A percentile compares a stretch with the other conserved stretches of the same genome.
Evolutionary conservation across 1,140 invertebrate genomes (phyloP).

Genomic region (Hormaphis cornu): DNA sequence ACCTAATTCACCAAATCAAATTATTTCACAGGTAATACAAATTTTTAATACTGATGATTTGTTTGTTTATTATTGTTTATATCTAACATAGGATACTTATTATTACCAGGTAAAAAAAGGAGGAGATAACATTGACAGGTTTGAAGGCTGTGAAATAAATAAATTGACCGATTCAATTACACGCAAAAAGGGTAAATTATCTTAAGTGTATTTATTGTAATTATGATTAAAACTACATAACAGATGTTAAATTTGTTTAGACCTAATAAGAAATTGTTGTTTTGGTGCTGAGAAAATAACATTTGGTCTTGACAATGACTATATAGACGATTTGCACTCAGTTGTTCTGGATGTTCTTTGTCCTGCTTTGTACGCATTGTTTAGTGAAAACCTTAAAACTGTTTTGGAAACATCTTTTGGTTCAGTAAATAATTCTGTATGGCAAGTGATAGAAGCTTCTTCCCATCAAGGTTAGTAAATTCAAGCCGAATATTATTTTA

Average conservation of each 20-base stretch:
- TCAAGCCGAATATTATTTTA: neutral
- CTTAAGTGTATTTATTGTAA: neutral
- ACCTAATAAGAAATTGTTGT: constrained; percentile 23
- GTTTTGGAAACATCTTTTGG: constrained; percentile 76
- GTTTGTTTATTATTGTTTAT: neutral
- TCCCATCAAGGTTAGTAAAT: constrained; percentile 59
- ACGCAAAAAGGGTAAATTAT: constrained; percentile 6
- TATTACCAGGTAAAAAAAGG: neutral
- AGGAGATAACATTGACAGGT: neutral
- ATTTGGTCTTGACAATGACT: constrained; percentile 15
- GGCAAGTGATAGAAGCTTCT: constrained; percentile 80
- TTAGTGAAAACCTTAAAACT: constrained; percentile 72
- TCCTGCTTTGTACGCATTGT: constrained; percentile 71
- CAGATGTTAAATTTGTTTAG: neutral
- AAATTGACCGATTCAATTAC: constrained; percentile 17
- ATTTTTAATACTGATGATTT: neutral
- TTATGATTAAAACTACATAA: neutral
- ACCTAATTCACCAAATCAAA: constrained; percentile 23
- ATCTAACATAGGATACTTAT: no score
- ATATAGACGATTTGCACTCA: constrained; percentile 30
- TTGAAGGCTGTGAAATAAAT: constrained; percentile 28
- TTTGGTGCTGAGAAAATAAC: constrained; percentile 35
- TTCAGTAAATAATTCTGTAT: constrained; percentile 74
- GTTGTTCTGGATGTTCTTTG: constrained; percentile 63
- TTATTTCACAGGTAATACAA: constrained; percentile 4